A percentile compares a stretch with the other conserved stretches of the same genome.
phyloP scores from a whole-genome alignment of 2,113 vertebrate species.

The Oreotrochilus melanogaster region DNA sequence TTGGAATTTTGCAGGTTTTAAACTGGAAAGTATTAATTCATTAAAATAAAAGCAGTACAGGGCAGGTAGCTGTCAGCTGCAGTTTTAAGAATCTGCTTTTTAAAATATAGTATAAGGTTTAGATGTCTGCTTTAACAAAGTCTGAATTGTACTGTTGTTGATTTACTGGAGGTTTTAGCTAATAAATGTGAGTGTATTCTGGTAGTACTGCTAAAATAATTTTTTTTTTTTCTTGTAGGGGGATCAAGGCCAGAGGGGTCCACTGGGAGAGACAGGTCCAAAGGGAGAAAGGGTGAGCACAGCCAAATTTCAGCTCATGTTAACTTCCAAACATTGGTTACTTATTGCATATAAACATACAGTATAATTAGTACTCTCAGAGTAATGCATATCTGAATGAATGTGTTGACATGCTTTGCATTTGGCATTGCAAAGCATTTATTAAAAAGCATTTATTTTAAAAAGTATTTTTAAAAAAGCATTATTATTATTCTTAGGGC shows the following conservation, averaged over 20 bases:
- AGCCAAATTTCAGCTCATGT: background rate
- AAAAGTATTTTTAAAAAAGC: background rate
- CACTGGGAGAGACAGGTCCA: conserved; percentile 88
- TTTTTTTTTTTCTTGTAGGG: conserved; percentile 77
- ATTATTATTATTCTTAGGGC: conserved; percentile 78
- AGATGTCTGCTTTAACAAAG: background rate
- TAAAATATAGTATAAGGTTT: background rate
- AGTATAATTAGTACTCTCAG: background rate
- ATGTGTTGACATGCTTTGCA: background rate
- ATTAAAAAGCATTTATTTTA: too few species aligned
- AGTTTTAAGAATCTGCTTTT: background rate
- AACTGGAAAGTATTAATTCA: background rate
- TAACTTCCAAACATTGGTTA: background rate
- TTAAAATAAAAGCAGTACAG: background rate
- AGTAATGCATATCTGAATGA: background rate
- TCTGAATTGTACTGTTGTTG: background rate
- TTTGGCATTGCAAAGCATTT: background rate
- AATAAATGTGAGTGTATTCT: background rate
- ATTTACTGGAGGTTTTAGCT: background rate
- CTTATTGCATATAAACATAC: background rate
- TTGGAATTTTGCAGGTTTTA: background rate
- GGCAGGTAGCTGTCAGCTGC: background rate
- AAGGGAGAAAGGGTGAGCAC: conserved; percentile 88
- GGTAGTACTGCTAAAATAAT: background rate
- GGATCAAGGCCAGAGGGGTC: conserved; percentile 90